phyloP scores from a whole-genome alignment of 2,797 vertebrate species.

The Passerculus sandwichensis region DNA sequence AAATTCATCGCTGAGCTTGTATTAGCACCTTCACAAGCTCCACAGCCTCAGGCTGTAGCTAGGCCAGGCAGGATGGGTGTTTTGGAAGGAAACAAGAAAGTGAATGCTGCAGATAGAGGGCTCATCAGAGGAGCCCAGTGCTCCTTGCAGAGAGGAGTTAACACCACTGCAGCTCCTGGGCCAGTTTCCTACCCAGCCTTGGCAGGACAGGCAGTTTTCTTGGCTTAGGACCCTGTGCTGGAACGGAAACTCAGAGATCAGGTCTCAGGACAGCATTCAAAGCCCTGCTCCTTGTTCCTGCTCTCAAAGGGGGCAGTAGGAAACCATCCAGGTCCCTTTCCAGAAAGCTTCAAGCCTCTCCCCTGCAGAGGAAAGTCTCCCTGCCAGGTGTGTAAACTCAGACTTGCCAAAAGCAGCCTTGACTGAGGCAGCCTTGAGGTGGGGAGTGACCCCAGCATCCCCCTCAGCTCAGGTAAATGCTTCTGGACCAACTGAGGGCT shows the following conservation, averaged over 20 bases:
- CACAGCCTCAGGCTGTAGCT: background rate
- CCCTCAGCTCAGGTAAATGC: background rate
- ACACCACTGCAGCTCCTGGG: background rate
- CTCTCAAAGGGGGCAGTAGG: slow-evolving; percentile 21
- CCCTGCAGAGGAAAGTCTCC: background rate
- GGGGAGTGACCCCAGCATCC: background rate
- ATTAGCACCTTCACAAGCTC: background rate
- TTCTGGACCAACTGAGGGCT: background rate
- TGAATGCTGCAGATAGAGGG: background rate
- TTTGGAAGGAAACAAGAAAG: background rate
- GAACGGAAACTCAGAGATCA: slow-evolving; percentile 34
- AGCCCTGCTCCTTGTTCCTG: background rate
- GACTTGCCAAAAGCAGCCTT: background rate
- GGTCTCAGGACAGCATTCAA: slow-evolving; percentile 48
- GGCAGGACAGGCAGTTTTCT: slow-evolving; percentile 66
- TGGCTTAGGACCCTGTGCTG: slow-evolving; percentile 39
- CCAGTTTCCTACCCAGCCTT: background rate
- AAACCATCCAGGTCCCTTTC: slow-evolving; percentile 20
- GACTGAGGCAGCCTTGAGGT: background rate
- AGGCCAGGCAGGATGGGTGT: background rate
- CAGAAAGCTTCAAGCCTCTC: background rate
- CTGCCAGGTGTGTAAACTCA: background rate
- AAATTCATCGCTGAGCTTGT: background rate
- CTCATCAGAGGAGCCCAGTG: background rate
- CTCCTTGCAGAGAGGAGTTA: background rate